Evolutionary conservation across 2,113 vertebrate species (phyloP).

Genomic region (Seriola quinqueradiata): DNA sequence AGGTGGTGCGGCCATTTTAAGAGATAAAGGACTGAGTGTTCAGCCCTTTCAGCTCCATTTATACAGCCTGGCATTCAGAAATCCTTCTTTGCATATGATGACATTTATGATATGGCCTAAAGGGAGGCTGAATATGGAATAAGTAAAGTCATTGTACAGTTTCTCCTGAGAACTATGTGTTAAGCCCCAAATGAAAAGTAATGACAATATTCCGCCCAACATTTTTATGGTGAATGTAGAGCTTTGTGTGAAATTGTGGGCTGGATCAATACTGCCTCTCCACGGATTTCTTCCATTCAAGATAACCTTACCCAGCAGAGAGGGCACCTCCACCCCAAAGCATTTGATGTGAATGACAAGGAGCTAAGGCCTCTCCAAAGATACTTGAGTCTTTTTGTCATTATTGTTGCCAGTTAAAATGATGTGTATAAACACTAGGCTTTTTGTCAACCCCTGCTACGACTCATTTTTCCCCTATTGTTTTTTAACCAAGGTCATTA

Average conservation of each 20-base stretch:
- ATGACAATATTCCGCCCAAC: constrained; percentile 62
- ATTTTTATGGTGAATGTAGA: constrained; percentile 61
- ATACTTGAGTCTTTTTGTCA: constrained; percentile 27
- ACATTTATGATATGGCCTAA: constrained; percentile 77
- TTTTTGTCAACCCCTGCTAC: constrained; percentile 1
- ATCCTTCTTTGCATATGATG: constrained; percentile 78
- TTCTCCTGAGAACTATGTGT: constrained; percentile 52
- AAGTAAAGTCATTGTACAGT: constrained; percentile 51
- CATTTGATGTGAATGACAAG: constrained; percentile 63
- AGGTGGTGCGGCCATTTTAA: constrained; percentile 39
- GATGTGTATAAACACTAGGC: constrained; percentile 39
- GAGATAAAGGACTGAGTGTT: constrained; percentile 44
- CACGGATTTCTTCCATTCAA: constrained; percentile 69
- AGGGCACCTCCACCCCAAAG: constrained; percentile 33
- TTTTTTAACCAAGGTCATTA: constrained; percentile 22
- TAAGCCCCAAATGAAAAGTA: constrained; percentile 67
- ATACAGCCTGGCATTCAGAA: constrained; percentile 63
- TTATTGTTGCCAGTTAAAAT: constrained; percentile 51
- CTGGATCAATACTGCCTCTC: constrained; percentile 77
- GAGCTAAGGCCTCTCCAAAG: constrained; percentile 32
- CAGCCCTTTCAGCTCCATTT: constrained; percentile 56
- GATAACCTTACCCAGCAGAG: constrained; percentile 68
- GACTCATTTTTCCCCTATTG: constrained; percentile 6
- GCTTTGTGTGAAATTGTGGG: constrained; percentile 70
- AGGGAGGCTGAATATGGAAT: constrained; percentile 69